Evolutionary conservation across 2,113 vertebrate genomes (phyloP).

Genomic region (Uropsilus gracilis): DNA sequence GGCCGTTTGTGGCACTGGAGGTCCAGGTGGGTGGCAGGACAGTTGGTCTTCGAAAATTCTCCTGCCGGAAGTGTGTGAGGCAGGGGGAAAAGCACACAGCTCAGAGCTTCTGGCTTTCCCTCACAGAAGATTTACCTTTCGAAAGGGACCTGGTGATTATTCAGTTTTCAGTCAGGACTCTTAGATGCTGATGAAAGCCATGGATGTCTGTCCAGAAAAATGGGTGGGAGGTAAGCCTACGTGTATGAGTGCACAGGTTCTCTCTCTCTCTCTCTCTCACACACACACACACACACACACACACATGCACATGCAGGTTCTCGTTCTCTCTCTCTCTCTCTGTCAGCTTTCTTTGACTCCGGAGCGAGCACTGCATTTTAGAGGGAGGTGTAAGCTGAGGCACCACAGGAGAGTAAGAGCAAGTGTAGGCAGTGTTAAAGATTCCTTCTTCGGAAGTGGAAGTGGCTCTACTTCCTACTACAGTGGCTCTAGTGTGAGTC

Average conservation of each 20-base stretch:
- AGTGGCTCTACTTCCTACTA: too few species aligned
- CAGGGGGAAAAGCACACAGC: neutral
- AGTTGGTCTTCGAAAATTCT: neutral
- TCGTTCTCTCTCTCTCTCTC: too few species aligned
- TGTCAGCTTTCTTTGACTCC: neutral
- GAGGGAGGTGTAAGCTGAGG: neutral
- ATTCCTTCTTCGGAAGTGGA: neutral
- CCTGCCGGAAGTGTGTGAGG: neutral
- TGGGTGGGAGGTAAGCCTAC: neutral
- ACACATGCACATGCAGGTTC: too few species aligned
- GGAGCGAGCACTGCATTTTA: neutral
- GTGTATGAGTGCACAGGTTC: too few species aligned
- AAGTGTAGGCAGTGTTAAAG: neutral
- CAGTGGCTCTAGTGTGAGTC: neutral
- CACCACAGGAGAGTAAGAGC: neutral
- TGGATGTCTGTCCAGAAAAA: neutral
- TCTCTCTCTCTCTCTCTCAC: too few species aligned
- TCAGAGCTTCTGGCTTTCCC: neutral
- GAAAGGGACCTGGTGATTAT: neutral
- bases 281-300: neutral
- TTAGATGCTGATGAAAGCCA: slow-evolving; percentile 25
- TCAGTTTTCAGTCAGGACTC: neutral
- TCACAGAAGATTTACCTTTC: neutral
- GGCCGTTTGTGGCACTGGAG: neutral
- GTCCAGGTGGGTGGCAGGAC: neutral